phyloP scores from a whole-genome alignment of 2,113 vertebrate species.

The Anthoscopus minutus region DNA sequence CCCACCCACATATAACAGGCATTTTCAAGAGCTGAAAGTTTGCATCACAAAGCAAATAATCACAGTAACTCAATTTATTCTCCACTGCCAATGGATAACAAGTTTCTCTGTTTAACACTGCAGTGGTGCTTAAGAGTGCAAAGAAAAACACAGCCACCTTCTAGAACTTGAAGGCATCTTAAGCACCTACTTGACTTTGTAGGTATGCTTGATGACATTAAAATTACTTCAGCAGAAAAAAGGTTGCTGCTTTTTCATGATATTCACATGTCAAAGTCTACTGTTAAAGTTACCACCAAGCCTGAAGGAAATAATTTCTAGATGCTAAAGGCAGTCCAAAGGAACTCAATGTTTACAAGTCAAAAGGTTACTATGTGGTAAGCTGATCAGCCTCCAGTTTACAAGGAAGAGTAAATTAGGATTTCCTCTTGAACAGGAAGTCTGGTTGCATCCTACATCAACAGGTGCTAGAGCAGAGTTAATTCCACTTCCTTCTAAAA shows the following conservation, averaged over 20 bases:
- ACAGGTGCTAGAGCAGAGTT: conserved; percentile 63
- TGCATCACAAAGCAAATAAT: conserved; percentile 28
- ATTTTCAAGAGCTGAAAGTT: conserved; percentile 16
- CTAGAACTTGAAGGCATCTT: neutral
- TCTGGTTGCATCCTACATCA: conserved; percentile 56
- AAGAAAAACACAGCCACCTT: neutral
- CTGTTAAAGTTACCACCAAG: neutral
- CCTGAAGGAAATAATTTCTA: neutral
- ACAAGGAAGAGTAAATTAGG: conserved; percentile 67
- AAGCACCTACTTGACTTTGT: neutral
- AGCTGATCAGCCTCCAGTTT: conserved; percentile 46
- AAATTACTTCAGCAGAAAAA: neutral
- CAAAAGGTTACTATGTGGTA: conserved; percentile 68
- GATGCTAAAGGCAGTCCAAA: conserved; percentile 29
- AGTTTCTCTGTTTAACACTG: neutral
- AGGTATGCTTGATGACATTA: neutral
- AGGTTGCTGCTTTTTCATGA: neutral
- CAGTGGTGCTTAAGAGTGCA: neutral
- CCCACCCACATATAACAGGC: conserved; percentile 12
- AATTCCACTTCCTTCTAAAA: conserved; percentile 57
- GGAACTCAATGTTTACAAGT: conserved; percentile 65
- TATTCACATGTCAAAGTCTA: neutral
- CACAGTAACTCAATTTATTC: neutral
- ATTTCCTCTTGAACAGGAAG: conserved; percentile 70
- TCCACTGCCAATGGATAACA: neutral